These are phyloP conservation scores for Cepaea hortensis DNA, from an alignment of 2,888 invertebrate genomes.

Conservation along the genomic window DNA sequence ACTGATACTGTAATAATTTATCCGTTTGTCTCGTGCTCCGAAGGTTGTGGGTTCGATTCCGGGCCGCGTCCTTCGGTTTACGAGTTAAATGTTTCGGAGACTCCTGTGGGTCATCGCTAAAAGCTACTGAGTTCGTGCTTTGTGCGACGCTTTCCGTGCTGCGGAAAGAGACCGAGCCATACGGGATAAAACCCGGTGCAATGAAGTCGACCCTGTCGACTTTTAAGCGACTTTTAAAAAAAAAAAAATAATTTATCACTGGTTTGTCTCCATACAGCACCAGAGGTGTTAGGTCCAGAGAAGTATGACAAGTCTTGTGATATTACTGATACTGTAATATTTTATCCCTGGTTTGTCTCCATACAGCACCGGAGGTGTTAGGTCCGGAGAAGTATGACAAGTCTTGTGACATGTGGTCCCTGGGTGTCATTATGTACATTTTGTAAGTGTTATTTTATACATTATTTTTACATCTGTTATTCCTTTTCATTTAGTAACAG, in stretches of 20 bases:
- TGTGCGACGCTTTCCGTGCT: no score
- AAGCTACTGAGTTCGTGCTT: no score
- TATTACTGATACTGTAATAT: slow-evolving; percentile 77
- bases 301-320: slow-evolving; percentile 99
- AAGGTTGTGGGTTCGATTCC: no score
- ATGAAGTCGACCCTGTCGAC: no score
- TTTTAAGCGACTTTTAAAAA: no score
- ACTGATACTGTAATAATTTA: no score
- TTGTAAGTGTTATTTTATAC: slow-evolving; percentile 81
- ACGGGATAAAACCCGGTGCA: no score
- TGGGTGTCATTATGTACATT: slow-evolving; percentile 99
- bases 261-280: slow-evolving; percentile 78
- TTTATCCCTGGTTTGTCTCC: not conserved
- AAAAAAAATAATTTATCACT: no score
- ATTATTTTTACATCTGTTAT: not conserved
- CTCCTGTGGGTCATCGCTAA: no score
- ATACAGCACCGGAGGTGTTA: slow-evolving; percentile 87
- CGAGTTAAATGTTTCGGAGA: no score
- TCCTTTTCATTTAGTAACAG: not conserved
- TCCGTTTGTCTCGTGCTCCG: slow-evolving; percentile 6
- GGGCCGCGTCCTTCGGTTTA: no score
- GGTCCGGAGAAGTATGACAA: slow-evolving; percentile 98
- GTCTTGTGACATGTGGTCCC: slow-evolving; percentile 98
- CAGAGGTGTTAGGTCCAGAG: slow-evolving; percentile 94
- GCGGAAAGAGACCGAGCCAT: no score